Conservation (phyloP, 2,797 vertebrate genomes). For the Odontamblyopus rebecca region DNA sequence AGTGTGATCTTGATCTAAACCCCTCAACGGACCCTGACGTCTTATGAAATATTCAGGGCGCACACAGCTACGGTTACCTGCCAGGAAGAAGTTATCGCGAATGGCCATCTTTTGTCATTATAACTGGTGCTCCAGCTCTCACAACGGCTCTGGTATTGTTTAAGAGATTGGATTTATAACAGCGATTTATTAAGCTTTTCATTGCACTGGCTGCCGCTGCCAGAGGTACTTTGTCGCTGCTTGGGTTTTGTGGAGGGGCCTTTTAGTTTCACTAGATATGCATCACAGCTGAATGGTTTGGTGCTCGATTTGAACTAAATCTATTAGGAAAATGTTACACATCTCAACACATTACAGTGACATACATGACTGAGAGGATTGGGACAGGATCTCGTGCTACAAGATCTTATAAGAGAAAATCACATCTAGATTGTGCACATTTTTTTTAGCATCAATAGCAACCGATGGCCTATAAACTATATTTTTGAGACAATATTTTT, state of each 20-base stretch:
- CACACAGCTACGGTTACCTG: conserved; percentile 39
- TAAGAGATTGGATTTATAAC: conserved; percentile 28
- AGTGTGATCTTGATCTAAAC: conserved; percentile 46
- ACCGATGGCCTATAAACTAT: too few relatives aligned
- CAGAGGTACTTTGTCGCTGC: conserved; percentile 19
- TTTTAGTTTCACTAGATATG: conserved; percentile 1
- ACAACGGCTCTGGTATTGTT: conserved; percentile 24
- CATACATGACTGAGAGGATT: background rate
- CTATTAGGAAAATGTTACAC: background rate
- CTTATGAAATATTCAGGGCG: conserved; percentile 55
- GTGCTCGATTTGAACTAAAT: background rate
- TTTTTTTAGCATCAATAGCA: too few relatives aligned
- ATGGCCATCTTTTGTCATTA: conserved; percentile 15
- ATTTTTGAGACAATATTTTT: too few relatives aligned
- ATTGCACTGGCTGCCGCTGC: conserved; percentile 6
- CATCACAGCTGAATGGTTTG: conserved; percentile 10
- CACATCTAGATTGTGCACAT: too few relatives aligned
- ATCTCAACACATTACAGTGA: background rate
- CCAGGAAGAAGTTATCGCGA: conserved; percentile 13
- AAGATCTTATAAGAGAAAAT: too few relatives aligned
- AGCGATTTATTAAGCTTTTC: conserved; percentile 24
- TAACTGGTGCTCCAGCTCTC: conserved; percentile 7
- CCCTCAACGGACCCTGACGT: conserved; percentile 31
- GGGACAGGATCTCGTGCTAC: too few relatives aligned
- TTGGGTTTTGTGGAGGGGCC: background rate